Percentiles rank a stretch among this genome's conserved stretches.
phyloP scores from a whole-genome alignment of 2,113 vertebrate genomes.

The Leptodactylus fuscus region DNA sequence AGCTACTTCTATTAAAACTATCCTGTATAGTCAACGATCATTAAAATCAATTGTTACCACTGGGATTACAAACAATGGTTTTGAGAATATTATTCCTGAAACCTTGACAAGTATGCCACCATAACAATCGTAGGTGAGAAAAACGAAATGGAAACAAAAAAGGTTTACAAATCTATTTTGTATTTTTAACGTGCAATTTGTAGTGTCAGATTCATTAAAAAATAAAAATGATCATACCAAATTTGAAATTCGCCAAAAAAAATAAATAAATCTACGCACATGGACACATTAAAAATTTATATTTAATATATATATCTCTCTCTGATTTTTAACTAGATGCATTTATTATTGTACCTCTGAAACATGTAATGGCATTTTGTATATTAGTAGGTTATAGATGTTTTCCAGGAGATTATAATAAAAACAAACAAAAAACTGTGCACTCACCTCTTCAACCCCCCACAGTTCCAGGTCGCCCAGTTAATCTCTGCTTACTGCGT shows the following conservation, averaged over 20 bases:
- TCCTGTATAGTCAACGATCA: neutral
- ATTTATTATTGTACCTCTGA: neutral
- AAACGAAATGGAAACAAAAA: neutral
- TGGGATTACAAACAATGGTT: neutral
- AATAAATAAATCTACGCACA: neutral
- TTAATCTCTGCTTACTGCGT: too few species aligned
- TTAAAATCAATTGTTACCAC: neutral
- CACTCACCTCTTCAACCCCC: too few species aligned
- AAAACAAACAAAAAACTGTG: too few species aligned
- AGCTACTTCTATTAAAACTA: neutral
- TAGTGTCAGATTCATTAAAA: conserved; percentile 2
- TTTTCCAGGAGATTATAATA: too few species aligned
- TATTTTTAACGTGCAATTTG: neutral
- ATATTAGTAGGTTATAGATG: neutral
- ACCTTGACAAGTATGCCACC: too few species aligned
- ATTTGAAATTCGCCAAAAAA: conserved; percentile 1
- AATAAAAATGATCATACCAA: neutral
- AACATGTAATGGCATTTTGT: neutral
- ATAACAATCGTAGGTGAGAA: neutral
- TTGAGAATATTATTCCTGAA: neutral
- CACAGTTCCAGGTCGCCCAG: too few species aligned
- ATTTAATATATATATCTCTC: neutral
- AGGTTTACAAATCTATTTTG: neutral
- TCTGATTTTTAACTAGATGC: neutral
- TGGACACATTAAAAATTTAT: neutral